phyloP scores from a whole-genome alignment of 64 coral and sea anemone genomes.

The Exaiptasia diaphana region DNA sequence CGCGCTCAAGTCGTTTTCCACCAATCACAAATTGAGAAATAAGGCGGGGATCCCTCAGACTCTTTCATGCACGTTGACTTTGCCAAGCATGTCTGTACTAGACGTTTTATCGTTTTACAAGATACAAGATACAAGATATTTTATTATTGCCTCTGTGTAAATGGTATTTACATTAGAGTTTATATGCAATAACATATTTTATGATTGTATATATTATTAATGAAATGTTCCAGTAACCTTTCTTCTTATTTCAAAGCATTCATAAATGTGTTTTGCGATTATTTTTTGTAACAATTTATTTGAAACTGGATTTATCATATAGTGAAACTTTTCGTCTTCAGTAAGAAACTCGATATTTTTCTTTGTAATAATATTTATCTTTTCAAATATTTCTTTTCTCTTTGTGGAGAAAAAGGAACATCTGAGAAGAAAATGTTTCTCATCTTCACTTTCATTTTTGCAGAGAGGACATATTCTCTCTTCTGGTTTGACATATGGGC shows the following conservation, averaged over 20 bases:
- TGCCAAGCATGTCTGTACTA: no score
- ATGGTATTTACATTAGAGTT: neutral
- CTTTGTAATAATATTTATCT: neutral
- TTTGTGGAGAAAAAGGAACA: neutral
- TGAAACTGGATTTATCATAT: neutral
- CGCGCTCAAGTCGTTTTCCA: no score
- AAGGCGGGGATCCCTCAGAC: no score
- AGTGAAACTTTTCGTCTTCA: neutral
- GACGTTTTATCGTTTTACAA: no score
- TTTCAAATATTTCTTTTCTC: neutral
- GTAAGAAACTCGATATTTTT: neutral
- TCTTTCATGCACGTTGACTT: no score
- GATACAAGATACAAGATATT: neutral
- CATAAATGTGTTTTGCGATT: neutral
- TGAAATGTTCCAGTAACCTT: neutral
- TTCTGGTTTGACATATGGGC: conserved; percentile 26
- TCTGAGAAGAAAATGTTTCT: conserved; percentile 19
- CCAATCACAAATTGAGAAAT: no score
- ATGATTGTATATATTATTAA: neutral
- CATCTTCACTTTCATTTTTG: conserved; percentile 31
- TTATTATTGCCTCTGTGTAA: neutral
- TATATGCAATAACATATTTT: no score
- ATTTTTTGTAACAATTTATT: neutral
- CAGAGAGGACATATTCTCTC: conserved; percentile 7
- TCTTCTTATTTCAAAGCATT: neutral